Percentiles rank a stretch among this genome's conserved stretches.
Conservation (phyloP, 1,140 invertebrate species). For the Trachymyrmex septentrionalis region DNA sequence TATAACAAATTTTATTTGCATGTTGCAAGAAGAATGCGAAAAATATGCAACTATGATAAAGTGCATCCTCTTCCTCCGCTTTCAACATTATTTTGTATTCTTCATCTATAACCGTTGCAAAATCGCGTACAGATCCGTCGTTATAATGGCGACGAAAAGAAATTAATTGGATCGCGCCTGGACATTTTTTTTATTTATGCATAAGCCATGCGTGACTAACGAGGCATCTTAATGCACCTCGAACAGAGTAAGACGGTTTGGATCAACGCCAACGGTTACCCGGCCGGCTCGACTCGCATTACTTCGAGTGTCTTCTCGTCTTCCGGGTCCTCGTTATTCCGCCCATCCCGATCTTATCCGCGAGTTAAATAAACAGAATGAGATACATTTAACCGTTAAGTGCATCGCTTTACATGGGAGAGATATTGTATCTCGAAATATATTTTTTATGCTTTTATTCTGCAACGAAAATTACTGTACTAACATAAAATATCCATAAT, state of each 20-base stretch:
- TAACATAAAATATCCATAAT: not conserved
- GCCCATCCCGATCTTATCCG: constrained; percentile 37
- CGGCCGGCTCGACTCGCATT: constrained; percentile 68
- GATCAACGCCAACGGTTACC: constrained; percentile 66
- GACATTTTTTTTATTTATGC: constrained; percentile 60
- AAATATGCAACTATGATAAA: constrained; percentile 33
- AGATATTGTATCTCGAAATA: constrained; percentile 20
- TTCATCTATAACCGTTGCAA: not conserved
- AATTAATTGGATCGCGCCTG: constrained; percentile 58
- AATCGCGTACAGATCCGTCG: not conserved
- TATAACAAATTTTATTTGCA: constrained; percentile 33
- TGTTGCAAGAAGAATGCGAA: not conserved
- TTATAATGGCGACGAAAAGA: not conserved
- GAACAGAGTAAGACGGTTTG: constrained; percentile 71
- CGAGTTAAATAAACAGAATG: constrained; percentile 60
- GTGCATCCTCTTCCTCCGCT: not conserved
- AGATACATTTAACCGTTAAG: constrained; percentile 59
- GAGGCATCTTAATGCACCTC: constrained; percentile 51
- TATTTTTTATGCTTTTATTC: not conserved
- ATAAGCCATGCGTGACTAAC: constrained; percentile 69
- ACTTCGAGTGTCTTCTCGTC: constrained; percentile 66
- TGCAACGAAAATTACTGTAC: not conserved
- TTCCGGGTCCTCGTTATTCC: constrained; percentile 49
- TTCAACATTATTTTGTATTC: constrained; percentile 26
- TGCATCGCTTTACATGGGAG: constrained; percentile 22